Percentiles rank a stretch among this genome's conserved stretches.
Conservation (phyloP, 2,797 vertebrate species). For the Peromyscus nudipes region DNA sequence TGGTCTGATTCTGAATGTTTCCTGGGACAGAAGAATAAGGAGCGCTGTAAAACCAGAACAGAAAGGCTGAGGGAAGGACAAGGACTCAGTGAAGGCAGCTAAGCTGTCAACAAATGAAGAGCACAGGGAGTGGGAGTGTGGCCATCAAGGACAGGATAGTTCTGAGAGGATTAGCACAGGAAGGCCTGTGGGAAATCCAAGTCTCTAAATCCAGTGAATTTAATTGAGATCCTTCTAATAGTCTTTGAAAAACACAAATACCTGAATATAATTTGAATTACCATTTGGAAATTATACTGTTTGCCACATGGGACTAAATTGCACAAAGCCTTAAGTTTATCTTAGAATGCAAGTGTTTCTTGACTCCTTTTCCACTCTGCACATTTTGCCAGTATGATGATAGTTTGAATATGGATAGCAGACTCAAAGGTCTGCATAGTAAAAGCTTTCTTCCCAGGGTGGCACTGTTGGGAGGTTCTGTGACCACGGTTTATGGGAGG, state of each 20-base stretch:
- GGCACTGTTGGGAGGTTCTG: not conserved
- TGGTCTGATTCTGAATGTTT: not conserved
- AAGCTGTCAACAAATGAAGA: not conserved
- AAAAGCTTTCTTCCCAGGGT: not conserved
- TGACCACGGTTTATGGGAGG: not conserved
- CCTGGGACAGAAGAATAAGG: not conserved
- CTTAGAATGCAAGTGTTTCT: not conserved
- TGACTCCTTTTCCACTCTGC: not conserved
- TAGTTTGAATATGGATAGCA: not conserved
- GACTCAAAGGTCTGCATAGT: not conserved
- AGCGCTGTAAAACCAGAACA: not conserved
- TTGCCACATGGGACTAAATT: not conserved
- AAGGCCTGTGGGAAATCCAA: not conserved
- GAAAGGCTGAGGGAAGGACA: not conserved
- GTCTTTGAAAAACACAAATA: slow-evolving; percentile 18
- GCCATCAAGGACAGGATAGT: not conserved
- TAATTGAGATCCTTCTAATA: not conserved
- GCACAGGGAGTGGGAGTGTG: not conserved
- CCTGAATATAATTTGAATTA: slow-evolving; percentile 2
- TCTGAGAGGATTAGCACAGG: not conserved
- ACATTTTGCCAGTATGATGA: not conserved
- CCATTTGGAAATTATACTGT: not conserved
- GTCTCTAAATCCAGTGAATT: not conserved
- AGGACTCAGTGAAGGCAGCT: not conserved
- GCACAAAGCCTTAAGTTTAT: not conserved